A percentile compares a stretch with the other conserved stretches of the same genome.
Evolutionary conservation across 2,888 invertebrate genomes (phyloP).

Genomic region (Xylophagus ater): DNA sequence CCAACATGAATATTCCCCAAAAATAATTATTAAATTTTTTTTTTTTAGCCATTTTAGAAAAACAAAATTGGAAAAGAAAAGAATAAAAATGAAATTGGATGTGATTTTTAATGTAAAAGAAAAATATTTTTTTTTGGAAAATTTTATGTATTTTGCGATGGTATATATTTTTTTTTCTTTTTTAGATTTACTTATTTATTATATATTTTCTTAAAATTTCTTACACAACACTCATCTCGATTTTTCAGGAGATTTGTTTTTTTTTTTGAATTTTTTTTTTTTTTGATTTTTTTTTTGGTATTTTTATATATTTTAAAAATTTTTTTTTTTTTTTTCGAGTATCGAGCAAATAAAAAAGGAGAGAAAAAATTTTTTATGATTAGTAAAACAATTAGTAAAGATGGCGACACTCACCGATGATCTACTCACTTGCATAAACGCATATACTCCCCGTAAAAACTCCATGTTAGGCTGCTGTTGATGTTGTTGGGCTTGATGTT

Average conservation of each 20-base stretch:
- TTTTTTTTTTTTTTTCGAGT: constrained; percentile 16
- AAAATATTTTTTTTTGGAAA: too few relatives aligned
- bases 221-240: not conserved
- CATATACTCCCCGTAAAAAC: constrained; percentile 43
- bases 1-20: too few relatives aligned
- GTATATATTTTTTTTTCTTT: too few relatives aligned
- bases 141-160: too few relatives aligned
- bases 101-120: too few relatives aligned
- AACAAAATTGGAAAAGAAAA: not conserved
- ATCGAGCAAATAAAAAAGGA: constrained; percentile 26
- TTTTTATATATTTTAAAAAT: not conserved
- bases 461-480: constrained; percentile 41
- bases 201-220: too few relatives aligned
- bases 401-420: constrained; percentile 42
- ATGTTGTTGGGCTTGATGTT: constrained; percentile 26
- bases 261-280: not conserved
- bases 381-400: constrained; percentile 37
- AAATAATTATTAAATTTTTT: too few relatives aligned
- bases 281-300: not conserved
- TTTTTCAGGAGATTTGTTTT: too few relatives aligned
- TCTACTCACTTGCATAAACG: constrained; percentile 44
- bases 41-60: not conserved
- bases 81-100: too few relatives aligned
- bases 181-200: too few relatives aligned
- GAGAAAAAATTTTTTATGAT: constrained; percentile 38